Base-by-base conservation (phyloP, 2,888 invertebrate species). In the Malthinus flaveolus region DNA sequence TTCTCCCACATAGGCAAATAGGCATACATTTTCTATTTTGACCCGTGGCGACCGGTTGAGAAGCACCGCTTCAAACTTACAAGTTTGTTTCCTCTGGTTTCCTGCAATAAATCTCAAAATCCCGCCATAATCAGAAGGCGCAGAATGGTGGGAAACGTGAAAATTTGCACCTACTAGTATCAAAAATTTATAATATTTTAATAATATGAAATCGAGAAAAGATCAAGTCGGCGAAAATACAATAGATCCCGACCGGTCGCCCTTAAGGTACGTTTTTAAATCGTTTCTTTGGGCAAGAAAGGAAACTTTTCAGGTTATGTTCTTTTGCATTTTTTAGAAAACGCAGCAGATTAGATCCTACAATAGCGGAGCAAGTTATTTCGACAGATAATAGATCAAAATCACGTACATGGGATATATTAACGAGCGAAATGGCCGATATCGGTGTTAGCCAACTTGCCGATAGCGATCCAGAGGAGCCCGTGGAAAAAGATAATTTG, bases 361-460 rank as follows among this genome's bases (percentile, higher is more conserved):
- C 67, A 9, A 35, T 55, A 12, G 46, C 10, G 2, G 42, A 37
- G 7, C 32, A 46, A 7, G 34, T 35, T 39, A 23, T 7, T 11
- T 12, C 32, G 35, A 9, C 13, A 1, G 37, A 50, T 6, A 15
- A 42, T 23, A 9, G 49, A 54, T 23, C 31, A 37, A 39, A 47
- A 5, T 62, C 62, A 32, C 68, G 67, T 49, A 58, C 65, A 42
- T 78, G 77, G 78, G 75, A 71, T 52, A 68, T 77, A 46, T 72
- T 70, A 44, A 77, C 80, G 56, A 75, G 81, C 12, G 82, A 83
- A 62, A 70, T 83, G 52, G 80, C 82, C 64, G 85, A 86, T 66
- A 83, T 84, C 80, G 87, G 87, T 42, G 82, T 87, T 12, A 81
- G 83, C 13, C 82, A 85, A 78, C 72, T 87, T 47, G 83, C 45